phyloP scores from a whole-genome alignment of 2,113 vertebrate species.

The Amblyornis subalaris region DNA sequence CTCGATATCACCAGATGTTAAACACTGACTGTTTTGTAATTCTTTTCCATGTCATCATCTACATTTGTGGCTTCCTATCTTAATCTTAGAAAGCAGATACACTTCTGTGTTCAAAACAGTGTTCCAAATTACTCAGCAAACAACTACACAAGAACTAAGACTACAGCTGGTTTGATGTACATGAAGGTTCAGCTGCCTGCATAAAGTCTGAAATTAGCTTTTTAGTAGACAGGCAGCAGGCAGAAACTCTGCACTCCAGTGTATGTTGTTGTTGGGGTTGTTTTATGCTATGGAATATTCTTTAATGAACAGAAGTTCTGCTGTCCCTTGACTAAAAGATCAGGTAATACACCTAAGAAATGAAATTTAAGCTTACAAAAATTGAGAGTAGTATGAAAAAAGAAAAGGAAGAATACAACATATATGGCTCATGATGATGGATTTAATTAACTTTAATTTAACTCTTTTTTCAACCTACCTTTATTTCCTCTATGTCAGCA shows the following conservation, averaged over 20 bases:
- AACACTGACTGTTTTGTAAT: background rate
- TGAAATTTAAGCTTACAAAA: background rate
- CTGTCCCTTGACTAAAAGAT: background rate
- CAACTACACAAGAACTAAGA: background rate
- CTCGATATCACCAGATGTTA: background rate
- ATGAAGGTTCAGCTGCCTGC: background rate
- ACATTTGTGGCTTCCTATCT: background rate
- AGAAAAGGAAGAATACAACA: background rate
- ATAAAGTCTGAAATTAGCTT: background rate
- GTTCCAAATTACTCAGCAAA: background rate
- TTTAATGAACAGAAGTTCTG: background rate
- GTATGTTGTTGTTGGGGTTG: rapidly evolving
- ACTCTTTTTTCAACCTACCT: slow-evolving; percentile 71
- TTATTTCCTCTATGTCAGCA: slow-evolving; percentile 98
- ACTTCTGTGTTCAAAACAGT: background rate
- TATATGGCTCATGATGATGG: background rate
- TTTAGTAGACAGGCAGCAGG: background rate
- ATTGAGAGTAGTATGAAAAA: background rate
- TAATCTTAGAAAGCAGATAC: background rate
- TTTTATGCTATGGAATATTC: background rate
- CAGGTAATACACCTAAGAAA: background rate
- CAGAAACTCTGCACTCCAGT: background rate
- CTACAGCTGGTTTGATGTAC: background rate
- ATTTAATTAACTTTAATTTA: background rate
- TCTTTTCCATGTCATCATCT: background rate